A percentile compares a stretch with the other conserved stretches of the same genome.
phyloP scores from a whole-genome alignment of 2,888 invertebrate genomes.

The Seladonia tumulorum region DNA sequence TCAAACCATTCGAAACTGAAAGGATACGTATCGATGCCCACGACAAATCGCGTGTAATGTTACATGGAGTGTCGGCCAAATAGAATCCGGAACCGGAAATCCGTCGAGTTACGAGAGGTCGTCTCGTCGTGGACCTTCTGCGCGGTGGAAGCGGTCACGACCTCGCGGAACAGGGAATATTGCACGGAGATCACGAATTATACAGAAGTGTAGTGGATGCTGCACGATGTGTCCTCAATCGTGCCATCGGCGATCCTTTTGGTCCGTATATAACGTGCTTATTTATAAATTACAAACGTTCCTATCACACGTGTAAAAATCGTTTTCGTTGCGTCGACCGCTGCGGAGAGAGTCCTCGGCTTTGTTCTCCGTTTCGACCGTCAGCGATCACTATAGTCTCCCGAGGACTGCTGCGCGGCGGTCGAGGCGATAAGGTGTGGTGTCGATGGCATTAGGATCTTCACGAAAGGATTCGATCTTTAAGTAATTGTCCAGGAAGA shows the following conservation, averaged over 20 bases:
- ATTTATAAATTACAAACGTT: slow-evolving; percentile 36
- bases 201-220: slow-evolving; percentile 29
- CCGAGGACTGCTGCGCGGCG: not conserved
- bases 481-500: not conserved
- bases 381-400: not conserved
- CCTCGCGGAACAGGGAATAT: slow-evolving; percentile 18
- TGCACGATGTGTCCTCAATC: not conserved
- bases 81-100: slow-evolving; percentile 31
- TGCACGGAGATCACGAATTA: slow-evolving; percentile 37
- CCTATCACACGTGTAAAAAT: slow-evolving; percentile 66
- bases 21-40: not conserved
- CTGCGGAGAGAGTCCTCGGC: not conserved
- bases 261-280: slow-evolving; percentile 66
- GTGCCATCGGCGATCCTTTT: slow-evolving; percentile 54
- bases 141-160: not conserved
- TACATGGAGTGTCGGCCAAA: slow-evolving; percentile 55
- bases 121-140: slow-evolving; percentile 29
- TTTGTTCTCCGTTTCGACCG: not conserved
- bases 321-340: slow-evolving; percentile 32
- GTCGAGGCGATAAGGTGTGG: slow-evolving; percentile 5
- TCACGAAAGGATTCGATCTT: not conserved
- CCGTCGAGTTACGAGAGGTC: slow-evolving; percentile 23
- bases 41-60: slow-evolving; percentile 34
- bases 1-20: not conserved
- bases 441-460: not conserved